Evolutionary conservation across 2,113 vertebrate genomes (phyloP), one percentile per base, ranked within the genome.

Genomic region (Platysteira castanea): DNA sequence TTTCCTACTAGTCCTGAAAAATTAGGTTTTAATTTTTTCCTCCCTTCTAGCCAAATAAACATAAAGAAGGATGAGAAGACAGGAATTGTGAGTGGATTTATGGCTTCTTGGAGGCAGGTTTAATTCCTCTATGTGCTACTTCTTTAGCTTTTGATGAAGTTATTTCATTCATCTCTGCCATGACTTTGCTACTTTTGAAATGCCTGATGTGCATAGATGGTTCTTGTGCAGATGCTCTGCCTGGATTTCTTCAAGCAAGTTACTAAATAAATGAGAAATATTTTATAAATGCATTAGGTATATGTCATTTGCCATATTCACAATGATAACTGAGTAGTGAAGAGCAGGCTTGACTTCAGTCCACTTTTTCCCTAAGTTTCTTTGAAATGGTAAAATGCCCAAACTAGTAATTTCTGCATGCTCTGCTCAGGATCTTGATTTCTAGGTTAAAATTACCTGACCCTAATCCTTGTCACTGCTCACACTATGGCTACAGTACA

Each of bases 21-120:
- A 83, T 77, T 47, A 70, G 82, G 6, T 83, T 93, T 96, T 70
- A 90, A 64, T 44, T 84, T 88, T 96, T 84, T 87, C 84, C 37
- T 88, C 15, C 76, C 63, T 94, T 91, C 68, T 74, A 88, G 76
- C 52, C 85, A 90, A 94, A 93, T 89, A 89, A 87, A 64, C 61
- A 46, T 31, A 61, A 73, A 80, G 47, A 73, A 52, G 41, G 8
- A 16, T 83, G 47, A 86, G 90, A 83, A 80, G 33, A 26, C 54
- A 42, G 47, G 53, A 90, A 41, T 28, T 0, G 0, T 21, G 71
- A 61, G 13, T 81, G 60, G 64, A 81, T 96, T 96, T 92, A 54
- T 90, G 39, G 59, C 60, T 93, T 90, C 52, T 93, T 91, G n/a
- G 67, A 80, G 63, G 23, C 87, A 91, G 28, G 21, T 76, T 89